phyloP scores from a whole-genome alignment of 1,140 invertebrate species.

The Zaprionus lachaisei region DNA sequence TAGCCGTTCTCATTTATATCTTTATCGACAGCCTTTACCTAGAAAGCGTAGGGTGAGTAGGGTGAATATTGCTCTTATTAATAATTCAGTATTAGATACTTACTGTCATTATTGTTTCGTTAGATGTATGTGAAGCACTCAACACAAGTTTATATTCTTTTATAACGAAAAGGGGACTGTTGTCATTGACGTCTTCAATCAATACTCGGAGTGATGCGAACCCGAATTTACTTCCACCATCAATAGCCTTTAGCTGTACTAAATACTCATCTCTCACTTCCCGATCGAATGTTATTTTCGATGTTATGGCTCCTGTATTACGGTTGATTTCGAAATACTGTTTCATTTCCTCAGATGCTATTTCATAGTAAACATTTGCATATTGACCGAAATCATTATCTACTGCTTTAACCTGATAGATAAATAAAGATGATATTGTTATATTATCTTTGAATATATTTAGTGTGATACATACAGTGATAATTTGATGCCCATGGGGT shows the following conservation, averaged over 20 bases:
- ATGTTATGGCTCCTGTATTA: conserved; percentile 91
- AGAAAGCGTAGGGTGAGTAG: conserved; percentile 1
- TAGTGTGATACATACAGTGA: conserved; percentile 38
- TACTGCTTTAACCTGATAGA: conserved; percentile 88
- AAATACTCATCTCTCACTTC: conserved; percentile 91
- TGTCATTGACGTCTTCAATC: conserved; percentile 95
- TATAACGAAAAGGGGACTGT: conserved; percentile 91
- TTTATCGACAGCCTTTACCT: conserved; percentile 88
- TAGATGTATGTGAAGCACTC: conserved; percentile 87
- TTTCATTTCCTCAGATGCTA: conserved; percentile 91
- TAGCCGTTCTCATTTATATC: conserved; percentile 89
- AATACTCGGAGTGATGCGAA: conserved; percentile 92
- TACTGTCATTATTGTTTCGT: conserved; percentile 89
- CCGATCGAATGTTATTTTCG: conserved; percentile 91
- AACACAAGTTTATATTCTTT: conserved; percentile 92
- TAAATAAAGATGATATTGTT: background rate
- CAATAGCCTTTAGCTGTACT: conserved; percentile 93
- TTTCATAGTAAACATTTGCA: conserved; percentile 91
- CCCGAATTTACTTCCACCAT: conserved; percentile 92
- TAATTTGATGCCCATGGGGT: conserved; percentile 87
- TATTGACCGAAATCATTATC: conserved; percentile 94
- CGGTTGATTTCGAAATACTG: conserved; percentile 93
- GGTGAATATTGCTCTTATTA: background rate
- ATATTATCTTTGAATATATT: background rate
- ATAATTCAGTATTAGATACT: conserved; percentile 33